phyloP scores from a whole-genome alignment of 2,888 invertebrate genomes.

The Sacculina carcini region DNA sequence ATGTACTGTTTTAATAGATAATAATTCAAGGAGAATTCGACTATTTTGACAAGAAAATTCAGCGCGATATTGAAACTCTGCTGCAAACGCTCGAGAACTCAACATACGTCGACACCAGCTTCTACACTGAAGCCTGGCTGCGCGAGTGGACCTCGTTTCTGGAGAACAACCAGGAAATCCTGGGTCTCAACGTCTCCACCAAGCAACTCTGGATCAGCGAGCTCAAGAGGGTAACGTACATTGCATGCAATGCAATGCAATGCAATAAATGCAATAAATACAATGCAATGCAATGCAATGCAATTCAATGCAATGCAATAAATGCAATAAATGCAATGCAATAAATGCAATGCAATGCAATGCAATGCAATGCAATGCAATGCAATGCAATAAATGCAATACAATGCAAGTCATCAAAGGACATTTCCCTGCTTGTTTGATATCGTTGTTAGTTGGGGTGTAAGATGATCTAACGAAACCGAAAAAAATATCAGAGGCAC shows the following conservation, averaged over 20 bases:
- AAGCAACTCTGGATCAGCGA: slow-evolving; percentile 14
- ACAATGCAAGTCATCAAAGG: no score
- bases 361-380: no score
- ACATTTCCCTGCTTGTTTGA: no score
- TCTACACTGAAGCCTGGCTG: slow-evolving; percentile 66
- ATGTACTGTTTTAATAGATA: slow-evolving; percentile 30
- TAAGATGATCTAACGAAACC: no score
- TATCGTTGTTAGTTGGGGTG: no score
- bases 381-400: no score
- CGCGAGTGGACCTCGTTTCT: slow-evolving; percentile 52
- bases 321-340: no score
- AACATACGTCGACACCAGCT: slow-evolving; percentile 35
- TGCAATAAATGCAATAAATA: no score
- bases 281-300: no score
- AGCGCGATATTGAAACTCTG: slow-evolving; percentile 48
- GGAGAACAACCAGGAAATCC: slow-evolving; percentile 40
- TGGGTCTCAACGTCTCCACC: slow-evolving; percentile 21
- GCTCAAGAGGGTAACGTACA: slow-evolving; percentile 14
- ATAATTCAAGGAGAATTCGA: slow-evolving; percentile 50
- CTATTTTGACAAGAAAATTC: slow-evolving; percentile 49
- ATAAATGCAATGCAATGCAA: no score
- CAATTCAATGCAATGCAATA: no score
- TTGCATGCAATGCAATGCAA: background rate
- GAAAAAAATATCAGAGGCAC: no score
- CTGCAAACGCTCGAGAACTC: slow-evolving; percentile 51